Conservation (phyloP, 1,140 invertebrate species). For the Hyles vespertilio region DNA sequence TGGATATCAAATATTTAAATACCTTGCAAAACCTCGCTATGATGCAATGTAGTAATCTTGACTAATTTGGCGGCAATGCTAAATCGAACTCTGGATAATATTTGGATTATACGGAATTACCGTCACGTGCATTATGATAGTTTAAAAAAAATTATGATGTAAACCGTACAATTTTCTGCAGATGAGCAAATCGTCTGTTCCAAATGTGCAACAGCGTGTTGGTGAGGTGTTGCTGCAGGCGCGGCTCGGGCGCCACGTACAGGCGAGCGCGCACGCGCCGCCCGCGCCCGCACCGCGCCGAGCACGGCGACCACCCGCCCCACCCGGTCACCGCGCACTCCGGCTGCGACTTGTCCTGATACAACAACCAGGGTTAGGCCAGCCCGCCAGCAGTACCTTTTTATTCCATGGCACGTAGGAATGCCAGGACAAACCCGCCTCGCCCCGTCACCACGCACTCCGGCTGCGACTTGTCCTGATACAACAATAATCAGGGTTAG, state of each 20-base stretch:
- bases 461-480: constrained; percentile 58
- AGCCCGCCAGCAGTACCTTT: too few species aligned
- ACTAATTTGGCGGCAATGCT: too few species aligned
- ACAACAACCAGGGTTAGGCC: background rate
- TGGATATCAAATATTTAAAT: too few species aligned
- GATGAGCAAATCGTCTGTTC: constrained; percentile 48
- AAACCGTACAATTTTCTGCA: constrained; percentile 53
- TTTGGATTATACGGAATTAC: background rate
- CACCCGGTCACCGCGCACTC: constrained; percentile 83
- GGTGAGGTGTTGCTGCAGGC: constrained; percentile 36
- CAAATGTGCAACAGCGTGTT: constrained; percentile 34
- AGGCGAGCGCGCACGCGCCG: constrained; percentile 78
- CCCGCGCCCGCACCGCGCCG: constrained; percentile 86
- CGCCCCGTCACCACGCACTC: constrained; percentile 83
- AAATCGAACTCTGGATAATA: too few species aligned
- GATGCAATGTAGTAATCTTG: too few species aligned
- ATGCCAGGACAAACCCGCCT: constrained; percentile 73
- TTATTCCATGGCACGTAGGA: too few species aligned
- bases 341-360: constrained; percentile 58
- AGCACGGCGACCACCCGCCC: constrained; percentile 88
- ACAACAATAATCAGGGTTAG: background rate
- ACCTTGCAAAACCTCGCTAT: too few species aligned
- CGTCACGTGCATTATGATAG: background rate
- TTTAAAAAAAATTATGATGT: background rate
- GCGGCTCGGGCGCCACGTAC: constrained; percentile 38